These are phyloP conservation scores for Plutella xylostella DNA, from an alignment of 2,888 invertebrate species.

Conservation along the genomic window DNA sequence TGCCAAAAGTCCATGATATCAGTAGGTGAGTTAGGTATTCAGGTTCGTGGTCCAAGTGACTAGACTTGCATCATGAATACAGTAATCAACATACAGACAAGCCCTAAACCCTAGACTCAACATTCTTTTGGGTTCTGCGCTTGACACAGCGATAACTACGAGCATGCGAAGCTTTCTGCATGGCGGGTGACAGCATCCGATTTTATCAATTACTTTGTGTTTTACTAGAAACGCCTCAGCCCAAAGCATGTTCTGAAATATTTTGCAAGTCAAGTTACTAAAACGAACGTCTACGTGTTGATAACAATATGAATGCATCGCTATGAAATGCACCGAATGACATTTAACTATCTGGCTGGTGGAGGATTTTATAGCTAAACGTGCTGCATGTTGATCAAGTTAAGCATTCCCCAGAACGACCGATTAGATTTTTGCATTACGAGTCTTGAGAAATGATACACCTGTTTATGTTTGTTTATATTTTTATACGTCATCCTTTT, in stretches of 20 bases:
- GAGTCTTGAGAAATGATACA: constrained; percentile 28
- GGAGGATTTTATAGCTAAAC: constrained; percentile 42
- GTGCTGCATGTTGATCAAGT: constrained; percentile 58
- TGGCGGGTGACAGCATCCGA: constrained; percentile 61
- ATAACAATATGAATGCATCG: constrained; percentile 25
- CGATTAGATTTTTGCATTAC: constrained; percentile 46
- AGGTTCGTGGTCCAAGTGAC: too few species aligned
- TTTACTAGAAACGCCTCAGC: constrained; percentile 63
- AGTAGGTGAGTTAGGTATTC: too few species aligned
- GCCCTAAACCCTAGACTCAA: too few species aligned
- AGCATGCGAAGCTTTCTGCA: constrained; percentile 69
- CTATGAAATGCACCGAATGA: constrained; percentile 41
- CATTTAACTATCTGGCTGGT: constrained; percentile 34
- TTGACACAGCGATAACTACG: constrained; percentile 36
- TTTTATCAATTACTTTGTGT: constrained; percentile 59
- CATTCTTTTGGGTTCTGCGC: constrained; percentile 5
- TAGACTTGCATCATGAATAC: too few species aligned
- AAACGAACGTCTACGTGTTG: constrained; percentile 15
- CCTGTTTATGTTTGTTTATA: constrained; percentile 21
- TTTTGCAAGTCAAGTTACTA: constrained; percentile 35
- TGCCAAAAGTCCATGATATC: too few species aligned
- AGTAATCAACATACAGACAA: too few species aligned
- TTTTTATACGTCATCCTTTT: not conserved
- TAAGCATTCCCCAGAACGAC: constrained; percentile 44
- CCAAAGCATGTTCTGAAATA: constrained; percentile 60